Evolutionary conservation across 1,140 invertebrate genomes (phyloP).

Genomic region (Dolichoris vasculosae): DNA sequence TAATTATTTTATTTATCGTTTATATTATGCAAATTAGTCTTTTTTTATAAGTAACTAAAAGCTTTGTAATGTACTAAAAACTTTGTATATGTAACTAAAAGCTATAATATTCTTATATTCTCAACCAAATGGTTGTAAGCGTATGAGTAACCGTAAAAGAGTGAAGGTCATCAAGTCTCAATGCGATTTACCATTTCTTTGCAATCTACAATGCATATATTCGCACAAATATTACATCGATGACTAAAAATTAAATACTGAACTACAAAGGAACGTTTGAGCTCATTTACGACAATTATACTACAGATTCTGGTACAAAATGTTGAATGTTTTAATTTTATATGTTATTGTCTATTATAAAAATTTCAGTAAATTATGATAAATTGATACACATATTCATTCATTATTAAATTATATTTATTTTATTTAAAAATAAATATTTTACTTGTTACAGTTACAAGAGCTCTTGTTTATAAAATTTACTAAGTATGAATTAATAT

Average conservation of each 20-base stretch:
- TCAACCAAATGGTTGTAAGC: neutral
- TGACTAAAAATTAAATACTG: slow-evolving; percentile 17
- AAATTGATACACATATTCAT: neutral
- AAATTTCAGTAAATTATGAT: neutral
- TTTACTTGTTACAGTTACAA: neutral
- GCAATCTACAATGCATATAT: neutral
- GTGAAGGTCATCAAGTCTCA: slow-evolving; percentile 34
- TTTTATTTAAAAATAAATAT: no score
- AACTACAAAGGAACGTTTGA: neutral
- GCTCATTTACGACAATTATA: neutral
- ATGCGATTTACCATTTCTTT: slow-evolving; percentile 5
- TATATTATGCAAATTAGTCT: neutral
- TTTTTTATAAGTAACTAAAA: neutral
- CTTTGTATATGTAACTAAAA: neutral
- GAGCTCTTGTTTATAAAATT: neutral
- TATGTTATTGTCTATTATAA: neutral
- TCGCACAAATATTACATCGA: neutral
- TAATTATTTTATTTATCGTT: neutral
- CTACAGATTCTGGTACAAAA: neutral
- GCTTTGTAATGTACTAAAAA: no score
- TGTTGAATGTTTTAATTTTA: neutral
- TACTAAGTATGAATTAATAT: neutral
- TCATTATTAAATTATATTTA: neutral
- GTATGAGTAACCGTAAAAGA: neutral
- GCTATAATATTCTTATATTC: slow-evolving; percentile 31